phyloP scores from a whole-genome alignment of 2,113 vertebrate species.

The Melanocharis versteri region DNA sequence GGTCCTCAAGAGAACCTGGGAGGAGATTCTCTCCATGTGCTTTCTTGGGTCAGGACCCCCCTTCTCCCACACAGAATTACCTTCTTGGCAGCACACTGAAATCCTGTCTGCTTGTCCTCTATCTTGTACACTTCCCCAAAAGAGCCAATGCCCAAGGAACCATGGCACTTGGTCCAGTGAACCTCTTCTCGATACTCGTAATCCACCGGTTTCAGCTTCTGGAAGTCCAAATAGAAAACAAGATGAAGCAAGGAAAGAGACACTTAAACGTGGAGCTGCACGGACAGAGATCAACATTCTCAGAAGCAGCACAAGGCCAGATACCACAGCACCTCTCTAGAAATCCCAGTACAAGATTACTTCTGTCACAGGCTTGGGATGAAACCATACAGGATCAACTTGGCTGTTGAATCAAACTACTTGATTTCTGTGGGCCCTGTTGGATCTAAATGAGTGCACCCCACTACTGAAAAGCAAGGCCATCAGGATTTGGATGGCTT shows the following conservation, averaged over 20 bases:
- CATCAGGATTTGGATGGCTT: background rate
- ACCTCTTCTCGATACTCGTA: constrained; percentile 88
- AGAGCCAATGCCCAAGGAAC: constrained; percentile 84
- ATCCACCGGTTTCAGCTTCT: constrained; percentile 88
- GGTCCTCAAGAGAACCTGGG: background rate
- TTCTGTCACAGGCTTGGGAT: background rate
- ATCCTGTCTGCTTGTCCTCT: constrained; percentile 86
- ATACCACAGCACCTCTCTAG: background rate
- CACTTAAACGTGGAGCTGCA: background rate
- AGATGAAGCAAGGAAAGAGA: background rate
- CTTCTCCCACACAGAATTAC: constrained; percentile 60
- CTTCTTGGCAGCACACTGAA: constrained; percentile 91
- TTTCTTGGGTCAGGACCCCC: background rate
- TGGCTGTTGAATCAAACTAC: too few species aligned
- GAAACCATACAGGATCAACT: rapidly evolving
- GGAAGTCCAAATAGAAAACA: background rate
- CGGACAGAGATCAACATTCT: background rate
- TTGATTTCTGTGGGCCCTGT: background rate
- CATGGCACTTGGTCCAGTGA: constrained; percentile 80
- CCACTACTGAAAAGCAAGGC: background rate
- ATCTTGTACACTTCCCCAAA: constrained; percentile 90
- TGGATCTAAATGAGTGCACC: background rate
- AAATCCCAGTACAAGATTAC: background rate
- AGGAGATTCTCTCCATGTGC: background rate
- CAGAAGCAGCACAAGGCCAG: background rate